These are phyloP conservation scores for Meteorus sp. DNA, from an alignment of 1,140 invertebrate species.

Conservation along the genomic window DNA sequence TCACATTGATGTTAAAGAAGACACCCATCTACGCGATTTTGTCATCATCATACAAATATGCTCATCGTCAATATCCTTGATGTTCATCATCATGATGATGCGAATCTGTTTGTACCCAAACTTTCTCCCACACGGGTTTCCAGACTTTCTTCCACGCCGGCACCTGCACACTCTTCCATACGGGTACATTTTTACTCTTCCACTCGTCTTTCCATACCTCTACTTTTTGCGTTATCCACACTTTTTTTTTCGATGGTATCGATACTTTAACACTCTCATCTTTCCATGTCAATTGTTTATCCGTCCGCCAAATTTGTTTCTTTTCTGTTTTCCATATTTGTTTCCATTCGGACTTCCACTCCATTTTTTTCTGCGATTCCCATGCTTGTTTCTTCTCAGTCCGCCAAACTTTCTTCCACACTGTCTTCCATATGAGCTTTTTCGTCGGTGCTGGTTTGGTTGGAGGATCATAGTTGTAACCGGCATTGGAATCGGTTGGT, in stretches of 20 bases:
- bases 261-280: slow-evolving; percentile 76
- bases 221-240: slow-evolving; percentile 77
- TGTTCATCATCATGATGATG: slow-evolving; percentile 49
- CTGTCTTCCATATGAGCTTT: slow-evolving; percentile 74
- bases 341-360: slow-evolving; percentile 77
- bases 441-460: slow-evolving; percentile 47
- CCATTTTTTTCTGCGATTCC: slow-evolving; percentile 69
- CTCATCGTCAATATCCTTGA: slow-evolving; percentile 19
- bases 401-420: slow-evolving; percentile 73
- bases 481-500: slow-evolving; percentile 15
- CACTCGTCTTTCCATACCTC: slow-evolving; percentile 77
- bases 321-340: slow-evolving; percentile 74
- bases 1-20: too few species aligned
- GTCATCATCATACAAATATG: background rate
- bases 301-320: slow-evolving; percentile 73
- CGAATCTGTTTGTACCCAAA: slow-evolving; percentile 68
- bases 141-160: slow-evolving; percentile 74
- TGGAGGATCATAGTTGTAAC: slow-evolving; percentile 36
- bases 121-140: slow-evolving; percentile 77
- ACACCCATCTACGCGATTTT: too few species aligned
- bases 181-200: slow-evolving; percentile 67
- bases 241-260: slow-evolving; percentile 75
- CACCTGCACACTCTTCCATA: slow-evolving; percentile 71
- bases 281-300: slow-evolving; percentile 76
- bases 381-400: slow-evolving; percentile 67